Percentiles rank a stretch among this genome's conserved stretches.
Conservation (phyloP, 2,113 vertebrate species). For the Dasyurus viverrinus region DNA sequence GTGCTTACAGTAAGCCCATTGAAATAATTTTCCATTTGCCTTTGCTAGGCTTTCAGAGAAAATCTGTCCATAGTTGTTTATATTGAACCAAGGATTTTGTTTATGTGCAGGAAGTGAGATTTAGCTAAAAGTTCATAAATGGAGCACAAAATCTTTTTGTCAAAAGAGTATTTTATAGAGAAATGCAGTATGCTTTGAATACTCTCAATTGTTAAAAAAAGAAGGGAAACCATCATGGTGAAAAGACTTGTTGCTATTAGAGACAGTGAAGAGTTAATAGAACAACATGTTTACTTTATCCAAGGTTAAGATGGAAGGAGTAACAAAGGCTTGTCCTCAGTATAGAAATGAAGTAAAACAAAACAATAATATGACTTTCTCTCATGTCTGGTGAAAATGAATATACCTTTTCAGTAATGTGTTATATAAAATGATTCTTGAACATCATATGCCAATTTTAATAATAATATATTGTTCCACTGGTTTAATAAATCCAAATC, state of each 20-base stretch:
- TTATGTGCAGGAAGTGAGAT: slow-evolving; percentile 61
- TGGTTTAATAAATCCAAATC: background rate
- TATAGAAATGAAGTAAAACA: background rate
- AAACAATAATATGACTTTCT: background rate
- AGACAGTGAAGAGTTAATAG: slow-evolving; percentile 53
- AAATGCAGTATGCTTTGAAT: slow-evolving; percentile 45
- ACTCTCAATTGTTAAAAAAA: slow-evolving; percentile 69
- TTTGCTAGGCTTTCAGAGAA: slow-evolving; percentile 61
- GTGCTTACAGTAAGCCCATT: slow-evolving; percentile 73
- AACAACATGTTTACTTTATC: background rate
- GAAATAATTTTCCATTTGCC: slow-evolving; percentile 76
- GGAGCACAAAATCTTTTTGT: slow-evolving; percentile 45
- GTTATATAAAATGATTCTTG: slow-evolving; percentile 10
- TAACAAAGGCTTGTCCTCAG: background rate
- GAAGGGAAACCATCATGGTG: slow-evolving; percentile 48
- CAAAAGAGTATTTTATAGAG: slow-evolving; percentile 58
- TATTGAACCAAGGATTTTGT: slow-evolving; percentile 63
- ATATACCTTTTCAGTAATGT: slow-evolving; percentile 25
- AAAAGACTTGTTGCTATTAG: slow-evolving; percentile 61
- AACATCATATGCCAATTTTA: background rate
- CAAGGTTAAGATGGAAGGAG: background rate
- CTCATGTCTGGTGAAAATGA: slow-evolving; percentile 36
- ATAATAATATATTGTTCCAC: background rate
- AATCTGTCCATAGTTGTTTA: slow-evolving; percentile 52
- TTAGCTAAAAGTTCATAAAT: slow-evolving; percentile 56